Percentiles rank a stretch among this genome's conserved stretches.
Conservation (phyloP, 2,113 vertebrate genomes). For the Paratilapia polleni region DNA sequence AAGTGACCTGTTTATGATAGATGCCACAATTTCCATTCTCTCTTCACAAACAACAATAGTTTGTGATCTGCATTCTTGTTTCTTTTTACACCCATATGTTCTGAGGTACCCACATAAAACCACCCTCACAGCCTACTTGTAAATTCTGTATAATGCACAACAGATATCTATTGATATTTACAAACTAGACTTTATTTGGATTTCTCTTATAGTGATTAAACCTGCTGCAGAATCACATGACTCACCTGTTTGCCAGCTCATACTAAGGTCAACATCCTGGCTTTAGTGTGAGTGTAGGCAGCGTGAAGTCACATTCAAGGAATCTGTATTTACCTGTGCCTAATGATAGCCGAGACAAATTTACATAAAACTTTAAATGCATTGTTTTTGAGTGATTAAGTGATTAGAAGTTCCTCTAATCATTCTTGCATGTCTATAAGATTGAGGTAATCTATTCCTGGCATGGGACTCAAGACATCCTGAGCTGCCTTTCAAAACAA, state of each 20-base stretch:
- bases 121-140: too few relatives aligned
- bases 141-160: too few relatives aligned
- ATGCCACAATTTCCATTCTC: too few relatives aligned
- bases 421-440: not conserved
- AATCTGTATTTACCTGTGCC: not conserved
- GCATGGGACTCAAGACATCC: not conserved
- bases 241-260: not conserved
- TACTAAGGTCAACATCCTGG: not conserved
- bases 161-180: too few relatives aligned
- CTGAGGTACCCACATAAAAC: not conserved
- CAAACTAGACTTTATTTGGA: not conserved
- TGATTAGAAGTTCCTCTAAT: not conserved
- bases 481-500: not conserved
- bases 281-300: not conserved
- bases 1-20: too few relatives aligned
- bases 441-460: not conserved
- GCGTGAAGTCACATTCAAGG: not conserved
- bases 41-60: too few relatives aligned
- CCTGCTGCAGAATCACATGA: not conserved
- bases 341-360: not conserved
- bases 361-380: constrained; percentile 1
- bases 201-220: not conserved
- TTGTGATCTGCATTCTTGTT: too few relatives aligned
- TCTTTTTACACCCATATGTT: too few relatives aligned
- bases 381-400: not conserved